These are phyloP conservation scores for Diuraphis noxia DNA, from an alignment of 1,140 invertebrate genomes.

Conservation along the genomic window DNA sequence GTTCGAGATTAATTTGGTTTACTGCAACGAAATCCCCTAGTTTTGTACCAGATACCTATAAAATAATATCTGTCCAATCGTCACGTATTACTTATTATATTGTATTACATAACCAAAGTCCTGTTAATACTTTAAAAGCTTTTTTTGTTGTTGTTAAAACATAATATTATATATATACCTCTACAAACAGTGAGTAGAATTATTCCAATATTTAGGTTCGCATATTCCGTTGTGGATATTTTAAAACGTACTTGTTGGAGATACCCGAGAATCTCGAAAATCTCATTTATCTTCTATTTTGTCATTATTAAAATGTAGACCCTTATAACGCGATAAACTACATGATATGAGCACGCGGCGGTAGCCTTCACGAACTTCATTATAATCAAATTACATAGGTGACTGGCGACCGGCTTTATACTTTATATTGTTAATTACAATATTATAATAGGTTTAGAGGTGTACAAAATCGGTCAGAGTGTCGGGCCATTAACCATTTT, in stretches of 20 bases:
- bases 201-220: background rate
- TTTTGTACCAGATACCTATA: background rate
- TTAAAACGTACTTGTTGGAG: background rate
- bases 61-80: background rate
- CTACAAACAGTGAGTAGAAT: background rate
- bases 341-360: background rate
- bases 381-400: background rate
- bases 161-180: background rate
- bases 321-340: background rate
- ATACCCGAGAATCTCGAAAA: background rate
- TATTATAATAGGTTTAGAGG: background rate
- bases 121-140: background rate
- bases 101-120: background rate
- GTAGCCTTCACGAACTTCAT: background rate
- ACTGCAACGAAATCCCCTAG: background rate
- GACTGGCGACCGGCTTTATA: background rate
- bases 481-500: background rate
- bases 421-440: background rate
- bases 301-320: background rate
- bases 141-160: background rate
- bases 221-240: background rate
- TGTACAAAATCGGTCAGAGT: background rate
- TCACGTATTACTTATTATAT: background rate
- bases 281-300: conserved; percentile 1
- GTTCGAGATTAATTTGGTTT: background rate